A percentile compares a stretch with the other conserved stretches of the same genome.
Evolutionary conservation across 1,140 invertebrate genomes (phyloP).

Genomic region (Coelopa frigida): DNA sequence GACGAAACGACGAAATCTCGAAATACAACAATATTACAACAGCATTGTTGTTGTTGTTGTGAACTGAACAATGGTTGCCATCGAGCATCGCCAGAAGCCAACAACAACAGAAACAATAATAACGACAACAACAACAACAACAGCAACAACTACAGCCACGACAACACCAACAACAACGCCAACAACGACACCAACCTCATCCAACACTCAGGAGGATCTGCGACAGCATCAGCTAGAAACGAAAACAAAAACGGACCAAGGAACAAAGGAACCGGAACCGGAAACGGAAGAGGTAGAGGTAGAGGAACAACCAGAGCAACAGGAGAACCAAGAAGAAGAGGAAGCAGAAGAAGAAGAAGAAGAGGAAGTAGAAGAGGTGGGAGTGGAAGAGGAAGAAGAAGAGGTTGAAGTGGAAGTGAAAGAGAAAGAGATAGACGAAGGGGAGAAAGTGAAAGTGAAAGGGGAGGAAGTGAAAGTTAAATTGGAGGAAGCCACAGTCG

Average conservation of each 20-base stretch:
- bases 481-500: too few species aligned
- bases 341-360: slow-evolving; percentile 1
- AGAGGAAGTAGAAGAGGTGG: background rate
- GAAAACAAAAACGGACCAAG: slow-evolving; percentile 1
- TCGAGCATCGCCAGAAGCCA: slow-evolving; percentile 25
- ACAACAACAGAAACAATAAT: slow-evolving; percentile 18
- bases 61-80: slow-evolving; percentile 18
- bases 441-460: too few species aligned
- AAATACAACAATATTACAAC: too few species aligned
- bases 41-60: background rate
- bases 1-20: too few species aligned
- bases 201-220: slow-evolving; percentile 8
- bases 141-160: slow-evolving; percentile 11
- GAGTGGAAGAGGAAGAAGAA: too few species aligned
- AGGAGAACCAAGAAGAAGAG: background rate
- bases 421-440: too few species aligned
- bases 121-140: slow-evolving; percentile 4
- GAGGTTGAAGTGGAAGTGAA: too few species aligned
- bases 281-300: too few species aligned
- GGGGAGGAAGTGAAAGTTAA: too few species aligned
- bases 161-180: slow-evolving; percentile 10
- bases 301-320: background rate
- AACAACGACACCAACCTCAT: slow-evolving; percentile 5
- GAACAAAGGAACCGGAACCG: too few species aligned
- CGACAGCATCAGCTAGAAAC: slow-evolving; percentile 12